Percentiles rank a stretch among this genome's conserved stretches.
Conservation (phyloP, 2,113 vertebrate species). For the Excalfactoria chinensis region DNA sequence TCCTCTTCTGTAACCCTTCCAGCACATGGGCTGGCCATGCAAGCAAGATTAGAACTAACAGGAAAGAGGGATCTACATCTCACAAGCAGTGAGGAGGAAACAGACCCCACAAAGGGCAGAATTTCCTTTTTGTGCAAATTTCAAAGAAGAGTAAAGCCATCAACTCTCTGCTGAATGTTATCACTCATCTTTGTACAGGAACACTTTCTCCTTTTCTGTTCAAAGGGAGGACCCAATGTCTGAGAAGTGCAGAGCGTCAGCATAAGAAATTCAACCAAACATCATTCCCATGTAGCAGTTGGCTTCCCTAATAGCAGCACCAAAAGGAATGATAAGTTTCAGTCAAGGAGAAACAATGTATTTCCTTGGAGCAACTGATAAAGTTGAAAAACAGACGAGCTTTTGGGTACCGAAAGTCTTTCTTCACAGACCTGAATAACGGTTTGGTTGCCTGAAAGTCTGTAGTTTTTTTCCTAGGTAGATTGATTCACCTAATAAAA, state of each 20-base stretch:
- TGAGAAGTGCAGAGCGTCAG: not conserved
- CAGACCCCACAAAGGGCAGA: not conserved
- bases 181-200: not conserved
- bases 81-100: not conserved
- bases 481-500: not conserved
- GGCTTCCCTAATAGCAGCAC: not conserved
- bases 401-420: not conserved
- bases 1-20: not conserved
- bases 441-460: not conserved
- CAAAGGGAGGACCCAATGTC: accelerated
- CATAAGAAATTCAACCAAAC: not conserved
- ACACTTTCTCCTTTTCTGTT: not conserved
- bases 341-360: not conserved
- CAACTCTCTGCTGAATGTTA: not conserved
- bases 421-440: not conserved
- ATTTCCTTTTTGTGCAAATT: not conserved
- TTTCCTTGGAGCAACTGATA: conserved; percentile 28
- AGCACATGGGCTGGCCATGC: accelerated
- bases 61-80: not conserved
- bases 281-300: accelerated
- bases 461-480: not conserved
- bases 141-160: not conserved
- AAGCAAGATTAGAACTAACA: not conserved
- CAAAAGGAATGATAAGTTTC: not conserved
- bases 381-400: not conserved